Conservation (phyloP, 2,888 invertebrate genomes). For the Cerastoderma edule region DNA sequence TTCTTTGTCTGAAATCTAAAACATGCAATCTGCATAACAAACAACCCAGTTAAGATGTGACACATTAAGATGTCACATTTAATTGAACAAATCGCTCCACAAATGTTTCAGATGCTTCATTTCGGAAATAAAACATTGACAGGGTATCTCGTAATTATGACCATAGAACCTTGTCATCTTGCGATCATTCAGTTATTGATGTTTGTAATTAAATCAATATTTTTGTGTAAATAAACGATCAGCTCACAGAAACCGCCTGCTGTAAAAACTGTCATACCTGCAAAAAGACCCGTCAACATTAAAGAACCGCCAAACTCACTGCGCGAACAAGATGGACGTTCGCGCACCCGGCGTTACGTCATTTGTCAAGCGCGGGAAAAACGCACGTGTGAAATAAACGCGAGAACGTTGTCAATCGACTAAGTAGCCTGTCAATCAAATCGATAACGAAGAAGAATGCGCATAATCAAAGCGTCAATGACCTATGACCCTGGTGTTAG, state of each 20-base stretch:
- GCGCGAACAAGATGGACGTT: slow-evolving; percentile 8
- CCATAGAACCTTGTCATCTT: too few species aligned
- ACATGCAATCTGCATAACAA: too few species aligned
- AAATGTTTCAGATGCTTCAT: too few species aligned
- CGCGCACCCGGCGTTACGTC: not conserved
- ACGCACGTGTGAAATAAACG: slow-evolving; percentile 23
- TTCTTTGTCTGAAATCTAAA: too few species aligned
- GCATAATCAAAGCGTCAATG: slow-evolving; percentile 21
- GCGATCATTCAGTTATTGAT: not conserved
- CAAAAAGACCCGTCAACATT: not conserved
- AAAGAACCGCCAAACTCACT: not conserved
- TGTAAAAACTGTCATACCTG: too few species aligned
- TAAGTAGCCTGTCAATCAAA: slow-evolving; percentile 8
- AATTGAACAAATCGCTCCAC: too few species aligned
- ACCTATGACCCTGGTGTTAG: slow-evolving; percentile 51
- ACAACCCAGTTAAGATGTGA: too few species aligned
- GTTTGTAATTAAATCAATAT: slow-evolving; percentile 6
- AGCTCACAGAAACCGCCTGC: not conserved
- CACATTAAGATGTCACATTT: too few species aligned
- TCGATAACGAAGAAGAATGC: slow-evolving; percentile 4
- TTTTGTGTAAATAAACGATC: slow-evolving; percentile 21
- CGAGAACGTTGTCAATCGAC: slow-evolving; percentile 1
- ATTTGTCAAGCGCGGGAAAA: slow-evolving; percentile 16
- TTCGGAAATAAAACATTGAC: too few species aligned
- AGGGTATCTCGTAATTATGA: too few species aligned